These are phyloP conservation scores for Iguana delicatissima DNA, from an alignment of 2,797 vertebrate genomes.

Conservation along the genomic window DNA sequence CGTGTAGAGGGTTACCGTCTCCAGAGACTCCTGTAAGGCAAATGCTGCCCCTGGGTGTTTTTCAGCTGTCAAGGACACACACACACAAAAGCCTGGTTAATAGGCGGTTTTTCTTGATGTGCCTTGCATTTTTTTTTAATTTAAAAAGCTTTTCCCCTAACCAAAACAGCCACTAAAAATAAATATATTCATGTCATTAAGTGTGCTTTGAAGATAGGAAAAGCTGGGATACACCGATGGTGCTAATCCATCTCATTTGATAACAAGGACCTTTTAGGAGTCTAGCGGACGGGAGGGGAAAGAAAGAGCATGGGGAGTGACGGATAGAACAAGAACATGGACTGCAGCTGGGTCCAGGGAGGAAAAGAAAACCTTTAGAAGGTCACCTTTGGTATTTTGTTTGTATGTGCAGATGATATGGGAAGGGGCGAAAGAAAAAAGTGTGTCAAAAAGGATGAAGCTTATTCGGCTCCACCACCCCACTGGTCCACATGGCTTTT, in stretches of 20 bases:
- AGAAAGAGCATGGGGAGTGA: no score
- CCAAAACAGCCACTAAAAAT: neutral
- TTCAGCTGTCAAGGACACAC: slow-evolving; percentile 80
- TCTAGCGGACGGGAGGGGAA: no score
- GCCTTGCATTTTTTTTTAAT: neutral
- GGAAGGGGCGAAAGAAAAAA: no score
- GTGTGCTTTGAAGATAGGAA: neutral
- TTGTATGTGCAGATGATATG: no score
- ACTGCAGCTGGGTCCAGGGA: neutral
- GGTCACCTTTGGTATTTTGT: neutral
- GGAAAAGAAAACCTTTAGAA: no score
- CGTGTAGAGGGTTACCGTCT: slow-evolving; percentile 85
- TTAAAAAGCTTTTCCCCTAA: neutral
- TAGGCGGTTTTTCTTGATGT: neutral
- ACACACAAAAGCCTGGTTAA: neutral
- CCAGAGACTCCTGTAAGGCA: slow-evolving; percentile 67
- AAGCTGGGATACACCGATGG: neutral
- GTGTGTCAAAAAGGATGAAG: no score
- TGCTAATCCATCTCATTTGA: neutral
- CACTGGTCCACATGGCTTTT: neutral
- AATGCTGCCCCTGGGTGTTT: slow-evolving; percentile 62
- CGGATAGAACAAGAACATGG: neutral
- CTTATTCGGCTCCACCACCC: neutral
- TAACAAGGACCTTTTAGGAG: neutral
- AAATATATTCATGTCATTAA: neutral